Base-by-base conservation (phyloP, 1,140 invertebrate species). In the Penaeus vannamei region DNA sequence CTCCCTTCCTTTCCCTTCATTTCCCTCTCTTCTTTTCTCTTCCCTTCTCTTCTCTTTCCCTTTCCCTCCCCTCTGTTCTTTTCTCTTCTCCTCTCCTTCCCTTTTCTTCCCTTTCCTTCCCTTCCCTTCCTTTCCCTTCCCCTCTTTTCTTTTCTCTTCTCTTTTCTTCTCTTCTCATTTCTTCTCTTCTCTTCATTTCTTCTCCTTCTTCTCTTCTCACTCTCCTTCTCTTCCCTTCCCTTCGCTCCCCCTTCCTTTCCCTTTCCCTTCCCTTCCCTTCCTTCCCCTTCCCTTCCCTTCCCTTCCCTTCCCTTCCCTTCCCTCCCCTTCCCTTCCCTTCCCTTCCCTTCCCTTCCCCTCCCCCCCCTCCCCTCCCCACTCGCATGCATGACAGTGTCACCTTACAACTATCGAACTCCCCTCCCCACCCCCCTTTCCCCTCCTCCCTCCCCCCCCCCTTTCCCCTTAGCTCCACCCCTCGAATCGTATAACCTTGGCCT, bases 391-490 rank as follows among this genome's bases (percentile, higher is more conserved):
- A 23, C 76, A 79, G 32, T 26, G 20, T 20, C 29, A 32, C n/a
- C 20, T 3, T 14, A 29, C 72, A 20, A n/a, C n/a, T 79, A 32
- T 79, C 32, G n/a, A 20, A 32, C 29, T n/a, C 76, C 72, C 46
- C 72, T 36, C 72, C 46, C 72, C 46, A 22, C 46, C 72, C 46
- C 23, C 46, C 72, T 29, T 19, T 29, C 26, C 22, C 72, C 46
- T 29, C 72, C 46, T 42, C 46, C 72, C 46, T 29, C 72, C 46
- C 26, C 46, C 72, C 46, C 72, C 46, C 72, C 46, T 42, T 77
- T 42, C 42, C 72, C 42, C 72, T 76, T n/a, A 32, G 26, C 42
- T 36, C 26, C 72, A n/a, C 72, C 72, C 42, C 72, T 77, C 72
- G 66, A 26, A 32, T 72, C n/a, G 14, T 17, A 26, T 42, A 4